These are phyloP conservation scores for Tetheella fluctuosa DNA, from an alignment of 2,888 invertebrate species.

Conservation along the genomic window DNA sequence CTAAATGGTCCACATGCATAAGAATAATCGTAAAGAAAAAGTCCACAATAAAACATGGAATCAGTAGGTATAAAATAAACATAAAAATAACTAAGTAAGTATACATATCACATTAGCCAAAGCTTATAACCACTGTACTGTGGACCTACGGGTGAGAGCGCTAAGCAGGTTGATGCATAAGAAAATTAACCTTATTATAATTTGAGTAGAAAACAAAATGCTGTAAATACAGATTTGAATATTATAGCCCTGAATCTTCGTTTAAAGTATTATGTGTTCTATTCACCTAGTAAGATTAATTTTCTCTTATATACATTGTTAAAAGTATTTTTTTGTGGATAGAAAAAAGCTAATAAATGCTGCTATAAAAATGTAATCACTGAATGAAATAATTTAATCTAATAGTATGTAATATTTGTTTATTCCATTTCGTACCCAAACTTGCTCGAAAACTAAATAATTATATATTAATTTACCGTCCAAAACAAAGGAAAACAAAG, in stretches of 20 bases:
- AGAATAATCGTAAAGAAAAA: not conserved
- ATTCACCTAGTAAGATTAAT: not conserved
- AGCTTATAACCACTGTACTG: constrained; percentile 37
- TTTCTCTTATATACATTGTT: not conserved
- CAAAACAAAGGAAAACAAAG: too few species aligned
- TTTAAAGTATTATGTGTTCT: not conserved
- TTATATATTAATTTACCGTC: not conserved
- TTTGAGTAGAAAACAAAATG: not conserved
- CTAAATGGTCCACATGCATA: constrained; percentile 4
- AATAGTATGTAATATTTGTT: not conserved
- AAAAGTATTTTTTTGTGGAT: not conserved
- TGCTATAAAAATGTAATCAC: not conserved
- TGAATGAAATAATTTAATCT: not conserved
- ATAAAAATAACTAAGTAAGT: constrained; percentile 22
- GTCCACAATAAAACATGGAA: constrained; percentile 9
- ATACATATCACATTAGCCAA: constrained; percentile 52
- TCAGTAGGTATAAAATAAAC: constrained; percentile 17
- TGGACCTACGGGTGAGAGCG: not conserved
- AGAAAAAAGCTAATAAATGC: not conserved
- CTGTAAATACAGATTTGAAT: not conserved
- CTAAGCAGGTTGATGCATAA: not conserved
- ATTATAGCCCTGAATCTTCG: not conserved
- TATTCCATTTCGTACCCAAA: not conserved
- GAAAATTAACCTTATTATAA: not conserved
- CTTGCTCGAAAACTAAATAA: not conserved